Evolutionary conservation across 2,888 invertebrate species (phyloP).

Genomic region (Dimorphilus gyrociliatus): DNA sequence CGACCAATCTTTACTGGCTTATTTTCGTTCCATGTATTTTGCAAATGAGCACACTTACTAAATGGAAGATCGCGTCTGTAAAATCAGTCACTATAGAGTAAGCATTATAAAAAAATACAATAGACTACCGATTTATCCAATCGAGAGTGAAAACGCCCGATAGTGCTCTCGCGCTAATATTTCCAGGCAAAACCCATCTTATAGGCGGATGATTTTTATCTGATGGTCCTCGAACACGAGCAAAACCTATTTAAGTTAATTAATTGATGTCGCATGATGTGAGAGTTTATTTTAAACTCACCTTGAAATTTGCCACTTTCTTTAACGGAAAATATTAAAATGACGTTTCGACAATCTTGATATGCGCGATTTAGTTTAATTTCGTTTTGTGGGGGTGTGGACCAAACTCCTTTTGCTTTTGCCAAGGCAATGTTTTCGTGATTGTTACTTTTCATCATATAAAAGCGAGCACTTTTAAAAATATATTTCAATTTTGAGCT

Average conservation of each 20-base stretch:
- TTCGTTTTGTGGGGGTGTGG: conserved; percentile 90
- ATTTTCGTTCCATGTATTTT: conserved; percentile 94
- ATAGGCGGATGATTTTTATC: conserved; percentile 60
- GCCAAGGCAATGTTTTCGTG: conserved; percentile 86
- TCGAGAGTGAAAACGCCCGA: conserved; percentile 92
- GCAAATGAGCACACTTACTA: conserved; percentile 72
- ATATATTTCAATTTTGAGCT: conserved; percentile 56
- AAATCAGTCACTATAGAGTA: conserved; percentile 3
- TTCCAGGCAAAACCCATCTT: conserved; percentile 83
- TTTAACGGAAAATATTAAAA: conserved; percentile 89
- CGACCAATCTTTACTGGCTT: conserved; percentile 98
- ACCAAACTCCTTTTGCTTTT: conserved; percentile 84
- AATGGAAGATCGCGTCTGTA: conserved; percentile 72
- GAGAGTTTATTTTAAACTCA: conserved; percentile 9
- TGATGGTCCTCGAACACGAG: conserved; percentile 70
- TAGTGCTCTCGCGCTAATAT: conserved; percentile 73
- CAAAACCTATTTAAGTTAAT: conserved; percentile 76
- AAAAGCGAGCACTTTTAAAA: conserved; percentile 80
- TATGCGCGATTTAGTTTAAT: conserved; percentile 85
- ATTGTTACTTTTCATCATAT: conserved; percentile 93
- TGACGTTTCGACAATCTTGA: conserved; percentile 70
- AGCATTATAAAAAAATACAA: conserved; percentile 3
- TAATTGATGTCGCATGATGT: no score
- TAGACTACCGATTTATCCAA: conserved; percentile 62
- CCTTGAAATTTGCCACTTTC: conserved; percentile 72